Percentiles rank a stretch among this genome's conserved stretches.
These are phyloP conservation scores for Myrmophylax atrothorax DNA, from an alignment of 2,113 vertebrate genomes.

Conservation along the genomic window DNA sequence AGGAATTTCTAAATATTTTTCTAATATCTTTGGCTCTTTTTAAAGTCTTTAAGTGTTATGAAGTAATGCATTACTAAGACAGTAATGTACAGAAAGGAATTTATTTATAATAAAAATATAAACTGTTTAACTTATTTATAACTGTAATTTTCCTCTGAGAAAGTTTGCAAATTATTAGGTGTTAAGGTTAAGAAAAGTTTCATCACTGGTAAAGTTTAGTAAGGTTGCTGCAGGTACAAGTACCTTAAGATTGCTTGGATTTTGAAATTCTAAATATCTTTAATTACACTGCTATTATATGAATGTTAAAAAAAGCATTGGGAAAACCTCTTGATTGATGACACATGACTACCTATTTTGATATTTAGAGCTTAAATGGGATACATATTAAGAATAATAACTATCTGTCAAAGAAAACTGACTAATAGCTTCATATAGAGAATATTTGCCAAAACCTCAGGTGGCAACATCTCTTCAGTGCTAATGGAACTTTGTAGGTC, in stretches of 20 bases:
- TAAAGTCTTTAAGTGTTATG: not conserved
- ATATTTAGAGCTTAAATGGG: not conserved
- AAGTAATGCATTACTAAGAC: not conserved
- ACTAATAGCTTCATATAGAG: not conserved
- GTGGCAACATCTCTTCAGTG: not conserved
- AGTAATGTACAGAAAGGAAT: not conserved
- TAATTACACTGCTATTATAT: not conserved
- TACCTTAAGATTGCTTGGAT: not conserved
- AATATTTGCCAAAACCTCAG: not conserved
- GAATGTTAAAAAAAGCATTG: not conserved
- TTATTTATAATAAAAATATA: not conserved
- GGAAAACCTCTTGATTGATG: not conserved
- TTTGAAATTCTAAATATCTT: not conserved
- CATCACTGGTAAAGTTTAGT: not conserved
- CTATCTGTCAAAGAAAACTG: not conserved
- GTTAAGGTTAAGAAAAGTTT: not conserved
- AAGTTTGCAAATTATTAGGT: not conserved
- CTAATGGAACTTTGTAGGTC: not conserved
- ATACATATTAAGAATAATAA: not conserved
- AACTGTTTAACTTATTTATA: not conserved
- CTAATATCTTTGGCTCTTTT: not conserved
- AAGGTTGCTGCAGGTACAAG: not conserved
- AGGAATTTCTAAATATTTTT: not conserved
- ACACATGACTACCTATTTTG: accelerated
- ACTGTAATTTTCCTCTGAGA: not conserved